A percentile compares a stretch with the other conserved stretches of the same genome.
Conservation (phyloP, 2,888 invertebrate genomes). For the Onthophagus sagittarius region DNA sequence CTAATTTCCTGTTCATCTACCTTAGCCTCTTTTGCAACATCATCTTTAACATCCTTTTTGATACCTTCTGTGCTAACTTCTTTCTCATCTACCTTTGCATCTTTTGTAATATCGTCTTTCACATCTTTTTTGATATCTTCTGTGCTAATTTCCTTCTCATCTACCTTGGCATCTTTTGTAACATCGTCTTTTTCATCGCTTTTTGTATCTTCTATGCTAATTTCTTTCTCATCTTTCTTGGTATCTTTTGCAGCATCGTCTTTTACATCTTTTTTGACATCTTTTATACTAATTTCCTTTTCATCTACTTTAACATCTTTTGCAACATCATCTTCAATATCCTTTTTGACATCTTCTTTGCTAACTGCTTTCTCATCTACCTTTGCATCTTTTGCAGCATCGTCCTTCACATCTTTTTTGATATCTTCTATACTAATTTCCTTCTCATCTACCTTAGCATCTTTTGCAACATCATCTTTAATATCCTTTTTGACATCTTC, state of each 20-base stretch:
- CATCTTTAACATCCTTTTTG: background rate
- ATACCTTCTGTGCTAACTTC: background rate
- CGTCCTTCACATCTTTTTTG: constrained; percentile 25
- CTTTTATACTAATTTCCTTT: constrained; percentile 25
- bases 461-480: constrained; percentile 12
- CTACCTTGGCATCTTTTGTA: constrained; percentile 17
- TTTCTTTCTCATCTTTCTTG: constrained; percentile 32
- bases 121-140: constrained; percentile 16
- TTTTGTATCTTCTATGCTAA: constrained; percentile 10
- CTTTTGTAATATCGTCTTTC: background rate
- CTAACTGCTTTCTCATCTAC: constrained; percentile 47
- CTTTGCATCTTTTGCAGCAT: constrained; percentile 41
- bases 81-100: no score
- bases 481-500: constrained; percentile 17
- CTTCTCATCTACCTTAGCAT: constrained; percentile 34
- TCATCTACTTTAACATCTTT: constrained; percentile 34
- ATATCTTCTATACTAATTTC: constrained; percentile 33
- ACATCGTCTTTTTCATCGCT: background rate
- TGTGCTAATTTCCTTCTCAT: constrained; percentile 19
- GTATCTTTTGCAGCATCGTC: constrained; percentile 33
- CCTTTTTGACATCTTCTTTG: background rate
- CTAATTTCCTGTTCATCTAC: no score
- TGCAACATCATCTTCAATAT: constrained; percentile 29
- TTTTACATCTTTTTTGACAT: constrained; percentile 28
- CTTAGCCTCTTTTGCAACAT: no score